Evolutionary conservation across 2,888 invertebrate genomes (phyloP), one percentile per base, ranked within the genome.

Genomic region (Sminthurinus aureus): DNA sequence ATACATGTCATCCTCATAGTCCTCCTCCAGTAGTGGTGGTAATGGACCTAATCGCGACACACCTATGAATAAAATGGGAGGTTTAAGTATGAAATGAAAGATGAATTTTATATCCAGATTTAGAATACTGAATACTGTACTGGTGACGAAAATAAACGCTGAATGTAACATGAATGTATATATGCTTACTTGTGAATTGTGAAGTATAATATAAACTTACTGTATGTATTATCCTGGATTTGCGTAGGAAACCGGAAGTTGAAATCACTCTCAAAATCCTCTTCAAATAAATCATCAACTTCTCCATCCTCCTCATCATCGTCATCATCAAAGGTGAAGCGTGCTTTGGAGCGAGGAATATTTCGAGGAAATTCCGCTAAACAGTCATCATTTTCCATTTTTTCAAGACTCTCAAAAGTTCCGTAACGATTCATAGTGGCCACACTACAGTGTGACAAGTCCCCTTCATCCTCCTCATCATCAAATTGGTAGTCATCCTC

Each of bases 351-450:
- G 3, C 86, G 51, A 0, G 85, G 84, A 52, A 86, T 71, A 22
- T 78, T 75, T 38, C 82, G 66, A 8, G 81, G 20, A n/a, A 79
- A 81, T n/a, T 77, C 74, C 11, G 74, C 67, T 0, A 79, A 83
- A 50, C 85, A 86, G 12, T 87, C 88, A 51, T 83, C 85, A 81
- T 85, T 83, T 13, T 85, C 85, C n/a, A 87, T 83, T 84, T 87
- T 87, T 74, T 88, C 88, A 77, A 88, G 85, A 82, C 87, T 87
- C 84, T 88, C 88, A 85, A 84, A 88, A 79, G 88, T 87, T 20
- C 87, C 88, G 81, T 88, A 88, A 20, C 88, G 86, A 81, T 88
- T 88, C 69, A 88, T 87, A 1, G 88, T 87, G 20, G 88, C 87
- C 0, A 87, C 86, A 81, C 87, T 87, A 82, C 87, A 88, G 75